Evolutionary conservation across 2,113 vertebrate species (phyloP).

Genomic region (Acinonyx jubatus): DNA sequence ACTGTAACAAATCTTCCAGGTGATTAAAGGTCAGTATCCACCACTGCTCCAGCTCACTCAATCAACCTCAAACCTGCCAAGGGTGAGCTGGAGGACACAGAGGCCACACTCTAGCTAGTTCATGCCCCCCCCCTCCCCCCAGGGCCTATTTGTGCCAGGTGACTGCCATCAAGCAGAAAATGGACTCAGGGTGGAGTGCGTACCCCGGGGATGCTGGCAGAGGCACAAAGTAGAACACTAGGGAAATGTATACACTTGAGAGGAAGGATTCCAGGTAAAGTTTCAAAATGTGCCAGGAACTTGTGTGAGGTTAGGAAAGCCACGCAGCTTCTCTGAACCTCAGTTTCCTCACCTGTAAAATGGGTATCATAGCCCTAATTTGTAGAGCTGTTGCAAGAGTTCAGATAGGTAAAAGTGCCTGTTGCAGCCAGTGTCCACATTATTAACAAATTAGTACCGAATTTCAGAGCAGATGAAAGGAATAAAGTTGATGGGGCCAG

Average conservation of each 20-base stretch:
- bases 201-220: neutral
- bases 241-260: neutral
- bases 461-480: neutral
- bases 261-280: neutral
- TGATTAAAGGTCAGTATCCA: neutral
- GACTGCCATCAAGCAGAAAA: neutral
- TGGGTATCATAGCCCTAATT: neutral
- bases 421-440: neutral
- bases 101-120: neutral
- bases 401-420: neutral
- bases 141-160: neutral
- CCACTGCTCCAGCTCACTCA: neutral
- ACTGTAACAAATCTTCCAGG: neutral
- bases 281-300: neutral
- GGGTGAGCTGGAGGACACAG: neutral
- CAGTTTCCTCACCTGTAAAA: neutral
- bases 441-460: neutral
- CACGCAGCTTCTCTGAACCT: neutral
- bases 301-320: neutral
- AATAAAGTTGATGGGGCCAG: neutral
- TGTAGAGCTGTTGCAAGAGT: neutral
- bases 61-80: neutral
- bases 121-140: rapidly evolving
- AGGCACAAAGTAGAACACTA: neutral
- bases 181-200: neutral